Percentiles rank a stretch among this genome's conserved stretches.
phyloP scores from a whole-genome alignment of 1,140 invertebrate genomes.

The Listronotus oregonensis region DNA sequence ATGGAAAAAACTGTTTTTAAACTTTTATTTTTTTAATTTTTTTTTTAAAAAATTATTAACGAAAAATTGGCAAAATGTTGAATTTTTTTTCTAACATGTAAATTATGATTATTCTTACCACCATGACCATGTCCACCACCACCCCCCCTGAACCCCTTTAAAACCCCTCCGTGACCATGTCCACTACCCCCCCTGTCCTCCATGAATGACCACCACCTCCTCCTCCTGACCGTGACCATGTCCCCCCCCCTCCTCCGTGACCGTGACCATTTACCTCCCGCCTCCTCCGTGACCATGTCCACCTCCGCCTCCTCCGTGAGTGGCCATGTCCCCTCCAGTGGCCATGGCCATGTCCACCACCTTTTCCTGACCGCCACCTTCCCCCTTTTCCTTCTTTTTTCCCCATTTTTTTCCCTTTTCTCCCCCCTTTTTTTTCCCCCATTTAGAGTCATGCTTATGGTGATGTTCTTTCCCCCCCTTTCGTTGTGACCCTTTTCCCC shows the following conservation, averaged over 20 bases:
- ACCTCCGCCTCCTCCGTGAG: conserved; percentile 10
- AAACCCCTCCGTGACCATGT: no score
- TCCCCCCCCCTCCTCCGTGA: conserved; percentile 7
- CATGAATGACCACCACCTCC: conserved; percentile 1
- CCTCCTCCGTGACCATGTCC: conserved; percentile 13
- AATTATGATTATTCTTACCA: conserved; percentile 1
- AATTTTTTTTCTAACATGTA: no score
- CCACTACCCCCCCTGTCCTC: conserved; percentile 10
- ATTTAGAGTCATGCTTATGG: conserved; percentile 57
- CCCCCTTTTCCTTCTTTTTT: conserved; percentile 53
- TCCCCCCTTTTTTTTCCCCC: conserved; percentile 58
- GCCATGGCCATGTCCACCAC: conserved; percentile 14
- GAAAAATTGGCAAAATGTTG: no score
- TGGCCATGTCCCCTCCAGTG: conserved; percentile 7
- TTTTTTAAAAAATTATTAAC: no score
- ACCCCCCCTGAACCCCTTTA: conserved; percentile 4
- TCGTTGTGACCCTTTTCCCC: conserved; percentile 63
- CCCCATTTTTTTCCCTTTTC: conserved; percentile 64
- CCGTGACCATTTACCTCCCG: conserved; percentile 6
- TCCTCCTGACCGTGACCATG: conserved; percentile 18
- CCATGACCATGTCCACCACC: conserved; percentile 16
- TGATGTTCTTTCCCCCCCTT: conserved; percentile 62
- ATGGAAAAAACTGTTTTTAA: no score
- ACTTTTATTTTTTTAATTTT: no score
- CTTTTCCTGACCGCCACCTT: conserved; percentile 32